These are phyloP conservation scores for Andrena bucephala DNA, from an alignment of 2,888 invertebrate genomes.

Conservation along the genomic window DNA sequence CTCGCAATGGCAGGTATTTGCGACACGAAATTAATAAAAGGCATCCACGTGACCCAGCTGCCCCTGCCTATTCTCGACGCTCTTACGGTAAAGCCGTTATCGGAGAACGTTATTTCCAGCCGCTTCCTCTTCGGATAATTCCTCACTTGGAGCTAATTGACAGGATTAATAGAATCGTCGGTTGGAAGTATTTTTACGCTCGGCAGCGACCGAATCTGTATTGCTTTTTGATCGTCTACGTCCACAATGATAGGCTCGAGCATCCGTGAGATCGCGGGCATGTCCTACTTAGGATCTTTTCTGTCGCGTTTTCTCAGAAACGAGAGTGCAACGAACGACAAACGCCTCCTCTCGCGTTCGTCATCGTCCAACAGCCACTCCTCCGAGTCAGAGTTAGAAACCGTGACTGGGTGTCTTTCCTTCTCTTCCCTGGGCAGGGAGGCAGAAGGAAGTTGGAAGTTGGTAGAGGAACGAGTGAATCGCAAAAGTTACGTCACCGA, in stretches of 20 bases:
- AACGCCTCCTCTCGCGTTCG: not conserved
- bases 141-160: not conserved
- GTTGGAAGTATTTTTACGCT: not conserved
- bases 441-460: conserved; percentile 16
- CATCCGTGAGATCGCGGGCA: no score
- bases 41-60: not conserved
- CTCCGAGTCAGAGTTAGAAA: conserved; percentile 8
- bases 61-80: not conserved
- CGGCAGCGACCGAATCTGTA: no score
- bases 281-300: not conserved
- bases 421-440: not conserved
- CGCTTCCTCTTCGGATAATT: not conserved
- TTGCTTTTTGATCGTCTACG: no score
- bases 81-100: not conserved
- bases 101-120: conserved; percentile 14
- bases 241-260: no score
- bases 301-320: not conserved
- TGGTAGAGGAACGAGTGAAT: conserved; percentile 32
- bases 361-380: not conserved
- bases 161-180: conserved; percentile 2
- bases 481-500: conserved; percentile 46
- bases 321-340: conserved; percentile 7
- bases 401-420: not conserved
- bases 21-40: conserved; percentile 15
- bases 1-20: not conserved